A percentile compares a stretch with the other conserved stretches of the same genome.
Conservation (phyloP, 2,888 invertebrate genomes). For the Erebia aethiops region DNA sequence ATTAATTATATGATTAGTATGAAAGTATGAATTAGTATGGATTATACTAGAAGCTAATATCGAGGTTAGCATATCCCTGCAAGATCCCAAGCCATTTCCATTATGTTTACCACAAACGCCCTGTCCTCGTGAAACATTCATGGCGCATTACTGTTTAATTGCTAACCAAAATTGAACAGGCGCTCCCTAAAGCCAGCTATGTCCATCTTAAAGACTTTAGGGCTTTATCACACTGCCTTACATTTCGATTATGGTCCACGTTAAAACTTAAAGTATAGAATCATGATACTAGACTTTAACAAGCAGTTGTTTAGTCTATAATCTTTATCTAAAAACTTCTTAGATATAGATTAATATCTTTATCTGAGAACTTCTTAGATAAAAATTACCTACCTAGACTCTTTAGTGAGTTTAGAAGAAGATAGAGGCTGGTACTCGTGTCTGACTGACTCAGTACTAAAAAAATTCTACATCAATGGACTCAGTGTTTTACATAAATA, state of each 20-base stretch:
- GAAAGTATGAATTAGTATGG: too few relatives aligned
- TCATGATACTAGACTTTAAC: background rate
- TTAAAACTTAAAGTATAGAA: background rate
- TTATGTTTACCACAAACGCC: slow-evolving; percentile 23
- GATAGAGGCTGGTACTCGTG: too few relatives aligned
- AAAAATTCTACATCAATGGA: too few relatives aligned
- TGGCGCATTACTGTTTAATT: slow-evolving; percentile 49
- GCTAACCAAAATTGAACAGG: slow-evolving; percentile 65
- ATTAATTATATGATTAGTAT: background rate
- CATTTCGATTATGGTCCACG: background rate
- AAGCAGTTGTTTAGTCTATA: too few relatives aligned
- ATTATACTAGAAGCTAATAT: too few relatives aligned
- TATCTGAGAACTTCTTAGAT: too few relatives aligned
- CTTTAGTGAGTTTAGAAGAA: too few relatives aligned
- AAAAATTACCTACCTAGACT: too few relatives aligned
- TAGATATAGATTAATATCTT: too few relatives aligned
- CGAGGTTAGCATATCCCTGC: background rate
- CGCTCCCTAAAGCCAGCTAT: slow-evolving; percentile 52
- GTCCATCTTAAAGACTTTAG: slow-evolving; percentile 11
- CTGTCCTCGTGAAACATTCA: slow-evolving; percentile 34
- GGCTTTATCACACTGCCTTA: background rate
- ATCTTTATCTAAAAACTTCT: too few relatives aligned
- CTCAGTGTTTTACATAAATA: too few relatives aligned
- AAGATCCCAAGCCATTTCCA: slow-evolving; percentile 20
- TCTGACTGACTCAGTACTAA: too few relatives aligned